Evolutionary conservation across 2,888 invertebrate genomes (phyloP), one percentile per base, ranked within the genome.

Genomic region (Drosophila barbarae): DNA sequence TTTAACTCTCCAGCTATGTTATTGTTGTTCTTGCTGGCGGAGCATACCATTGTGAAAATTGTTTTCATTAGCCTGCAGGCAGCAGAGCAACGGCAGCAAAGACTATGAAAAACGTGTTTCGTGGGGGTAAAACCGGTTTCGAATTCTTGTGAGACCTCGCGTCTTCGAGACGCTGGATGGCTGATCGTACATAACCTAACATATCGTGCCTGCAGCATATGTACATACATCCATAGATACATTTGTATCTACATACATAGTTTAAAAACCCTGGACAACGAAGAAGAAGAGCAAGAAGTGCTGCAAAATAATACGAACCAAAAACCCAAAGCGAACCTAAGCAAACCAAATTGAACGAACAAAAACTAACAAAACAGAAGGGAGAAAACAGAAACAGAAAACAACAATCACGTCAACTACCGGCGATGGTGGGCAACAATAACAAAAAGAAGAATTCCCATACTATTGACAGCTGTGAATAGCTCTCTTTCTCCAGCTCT

Each of bases 41-140:
- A 47, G 61, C 72, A 74, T 77, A 55, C 65, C 75, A 72, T 68
- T 84, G 71, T 77, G 78, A 75, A 84, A 78, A 81, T 76, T 49
- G 18, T 73, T 79, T 79, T 79, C 76, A 81, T 70, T 71, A 76
- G 66, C 54, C 58, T 51, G 60, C 63, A 61, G 46, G 46, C 46
- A 46, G 12, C 44, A 44, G 26, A 26, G 59, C 56, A 44, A 21
- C 61, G 41, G 41, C 39, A 63, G 64, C 41, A 21, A 18, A 50
- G 47, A 64, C 61, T 55, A 41, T 64, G 30, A 15, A 68, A 59
- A 66, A 73, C 50, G 53, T 69, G 55, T 63, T 50, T 51, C 66
- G 38, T 80, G 41, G 58, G 58, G 55, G 44, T 58, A 54, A 59
- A 78, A 79, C 79, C 80, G 67, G 79, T 79, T 85, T 71, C 57